Evolutionary conservation across 1,140 invertebrate species (phyloP).

Genomic region (Trichogramma pretiosum): DNA sequence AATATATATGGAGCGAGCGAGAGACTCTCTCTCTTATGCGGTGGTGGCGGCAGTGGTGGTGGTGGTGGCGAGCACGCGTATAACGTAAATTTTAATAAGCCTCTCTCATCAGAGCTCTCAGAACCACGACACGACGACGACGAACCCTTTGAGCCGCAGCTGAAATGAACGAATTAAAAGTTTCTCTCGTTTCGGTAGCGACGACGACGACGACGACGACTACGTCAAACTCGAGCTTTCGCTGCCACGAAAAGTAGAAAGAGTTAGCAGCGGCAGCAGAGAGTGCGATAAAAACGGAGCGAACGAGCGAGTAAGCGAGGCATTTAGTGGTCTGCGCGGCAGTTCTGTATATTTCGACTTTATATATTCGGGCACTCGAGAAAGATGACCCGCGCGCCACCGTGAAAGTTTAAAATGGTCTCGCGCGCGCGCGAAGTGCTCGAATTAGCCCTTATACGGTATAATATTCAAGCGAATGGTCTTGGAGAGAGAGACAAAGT

Average conservation of each 20-base stretch:
- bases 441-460: constrained; percentile 19
- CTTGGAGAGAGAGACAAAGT: too few species aligned
- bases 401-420: constrained; percentile 22
- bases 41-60: too few species aligned
- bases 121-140: constrained; percentile 3
- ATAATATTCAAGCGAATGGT: too few species aligned
- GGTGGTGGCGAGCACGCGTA: background rate
- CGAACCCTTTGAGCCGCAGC: constrained; percentile 34
- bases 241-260: too few species aligned
- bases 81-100: constrained; percentile 43
- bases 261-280: background rate
- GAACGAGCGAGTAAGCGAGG: background rate
- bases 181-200: constrained; percentile 30
- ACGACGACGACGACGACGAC: too few species aligned
- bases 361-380: too few species aligned
- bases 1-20: too few species aligned
- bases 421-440: constrained; percentile 7
- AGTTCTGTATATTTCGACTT: constrained; percentile 38
- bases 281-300: too few species aligned
- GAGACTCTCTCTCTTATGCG: too few species aligned
- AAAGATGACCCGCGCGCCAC: constrained; percentile 18
- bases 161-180: constrained; percentile 44
- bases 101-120: constrained; percentile 12
- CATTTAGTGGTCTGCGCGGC: constrained; percentile 39
- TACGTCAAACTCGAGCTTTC: too few species aligned